Evolutionary conservation across 2,113 vertebrate species (phyloP).

Genomic region (Paratilapia polleni): DNA sequence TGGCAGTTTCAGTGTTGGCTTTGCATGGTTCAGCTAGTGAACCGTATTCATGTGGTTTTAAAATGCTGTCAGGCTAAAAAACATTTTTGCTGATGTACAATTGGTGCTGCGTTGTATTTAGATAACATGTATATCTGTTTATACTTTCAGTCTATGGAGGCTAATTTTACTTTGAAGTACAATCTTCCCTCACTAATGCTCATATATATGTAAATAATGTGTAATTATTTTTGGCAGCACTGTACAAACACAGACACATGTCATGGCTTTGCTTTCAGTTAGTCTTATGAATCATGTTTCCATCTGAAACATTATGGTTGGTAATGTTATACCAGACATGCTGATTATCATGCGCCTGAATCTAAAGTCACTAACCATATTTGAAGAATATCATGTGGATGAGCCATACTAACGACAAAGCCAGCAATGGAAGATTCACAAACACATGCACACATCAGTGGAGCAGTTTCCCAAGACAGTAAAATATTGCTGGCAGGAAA

Average conservation of each 20-base stretch:
- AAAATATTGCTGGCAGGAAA: constrained; percentile 60
- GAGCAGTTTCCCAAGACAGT: constrained; percentile 44
- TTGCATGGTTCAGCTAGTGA: neutral
- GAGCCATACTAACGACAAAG: constrained; percentile 36
- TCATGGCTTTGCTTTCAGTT: neutral
- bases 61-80: neutral
- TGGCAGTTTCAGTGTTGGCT: neutral
- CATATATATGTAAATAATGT: neutral
- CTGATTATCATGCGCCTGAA: neutral
- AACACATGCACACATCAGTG: constrained; percentile 53
- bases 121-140: neutral
- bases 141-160: neutral
- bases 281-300: constrained; percentile 3
- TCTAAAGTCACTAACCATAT: neutral
- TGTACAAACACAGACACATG: constrained; percentile 7
- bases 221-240: neutral
- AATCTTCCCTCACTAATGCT: neutral
- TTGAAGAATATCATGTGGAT: constrained; percentile 7
- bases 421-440: constrained; percentile 51
- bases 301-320: too few relatives aligned
- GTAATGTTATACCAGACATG: neutral
- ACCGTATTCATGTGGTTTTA: neutral
- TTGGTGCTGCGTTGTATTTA: constrained; percentile 2
- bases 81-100: neutral
- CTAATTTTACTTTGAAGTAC: neutral